phyloP scores from a whole-genome alignment of 64 coral and sea anemone species.

The Cladopsammia gracilis region DNA sequence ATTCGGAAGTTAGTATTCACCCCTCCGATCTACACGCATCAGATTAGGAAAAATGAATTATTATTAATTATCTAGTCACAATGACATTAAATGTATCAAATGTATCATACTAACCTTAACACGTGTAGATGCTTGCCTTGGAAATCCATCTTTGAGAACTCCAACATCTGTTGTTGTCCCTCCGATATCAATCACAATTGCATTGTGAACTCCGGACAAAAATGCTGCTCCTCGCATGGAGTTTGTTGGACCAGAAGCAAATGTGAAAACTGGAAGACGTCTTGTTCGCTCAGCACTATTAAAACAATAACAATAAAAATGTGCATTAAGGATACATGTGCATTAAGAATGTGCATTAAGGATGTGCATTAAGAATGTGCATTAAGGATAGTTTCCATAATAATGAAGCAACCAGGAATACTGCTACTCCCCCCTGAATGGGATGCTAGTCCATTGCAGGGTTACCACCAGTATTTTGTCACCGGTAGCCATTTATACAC shows the following conservation, averaged over 20 bases:
- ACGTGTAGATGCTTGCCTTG: conserved; percentile 86
- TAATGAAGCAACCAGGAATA: too few species aligned
- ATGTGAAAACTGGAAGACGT: conserved; percentile 88
- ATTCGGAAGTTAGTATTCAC: conserved; percentile 97
- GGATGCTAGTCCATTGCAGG: too few species aligned
- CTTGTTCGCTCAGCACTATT: conserved; percentile 65
- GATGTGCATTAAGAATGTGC: too few species aligned
- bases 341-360: too few species aligned
- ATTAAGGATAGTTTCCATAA: too few species aligned
- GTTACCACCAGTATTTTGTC: too few species aligned
- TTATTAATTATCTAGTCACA: background rate
- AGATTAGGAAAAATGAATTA: background rate
- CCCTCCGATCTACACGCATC: conserved; percentile 75
- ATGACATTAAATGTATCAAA: too few species aligned
- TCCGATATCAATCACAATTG: conserved; percentile 96
- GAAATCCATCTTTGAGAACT: conserved; percentile 85
- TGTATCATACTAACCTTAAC: conserved; percentile 61
- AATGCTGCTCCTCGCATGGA: conserved; percentile 94
- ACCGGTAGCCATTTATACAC: too few species aligned
- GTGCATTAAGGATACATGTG: too few species aligned
- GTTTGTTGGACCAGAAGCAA: conserved; percentile 97
- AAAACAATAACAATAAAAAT: too few species aligned
- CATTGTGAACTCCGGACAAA: conserved; percentile 77
- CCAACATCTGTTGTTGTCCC: conserved; percentile 94
- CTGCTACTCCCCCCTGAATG: too few species aligned